These are phyloP conservation scores for Falcunculus frontatus DNA, from an alignment of 2,113 vertebrate genomes.

Conservation along the genomic window DNA sequence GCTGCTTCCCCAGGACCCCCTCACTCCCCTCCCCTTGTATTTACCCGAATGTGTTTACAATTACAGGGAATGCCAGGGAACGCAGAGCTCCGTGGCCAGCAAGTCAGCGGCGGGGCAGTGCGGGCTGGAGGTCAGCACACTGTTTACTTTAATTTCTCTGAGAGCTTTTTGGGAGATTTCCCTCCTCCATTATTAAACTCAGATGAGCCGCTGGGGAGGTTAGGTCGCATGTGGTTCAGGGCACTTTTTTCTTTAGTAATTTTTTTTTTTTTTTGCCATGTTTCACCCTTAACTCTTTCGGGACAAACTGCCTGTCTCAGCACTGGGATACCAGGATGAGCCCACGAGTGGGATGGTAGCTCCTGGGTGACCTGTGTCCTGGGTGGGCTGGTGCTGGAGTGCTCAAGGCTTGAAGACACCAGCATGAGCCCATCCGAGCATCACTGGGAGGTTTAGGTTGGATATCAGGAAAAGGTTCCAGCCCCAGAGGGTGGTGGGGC, in stretches of 20 bases:
- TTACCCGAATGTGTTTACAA: slow-evolving; percentile 57
- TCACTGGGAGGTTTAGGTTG: background rate
- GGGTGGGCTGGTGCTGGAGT: background rate
- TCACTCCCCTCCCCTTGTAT: background rate
- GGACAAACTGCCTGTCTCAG: background rate
- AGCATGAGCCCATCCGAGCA: rapidly evolving
- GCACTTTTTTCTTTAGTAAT: background rate
- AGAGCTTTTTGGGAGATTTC: slow-evolving; percentile 69
- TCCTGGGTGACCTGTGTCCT: background rate
- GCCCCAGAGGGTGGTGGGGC: background rate
- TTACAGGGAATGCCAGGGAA: slow-evolving; percentile 5
- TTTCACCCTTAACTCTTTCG: slow-evolving; percentile 41
- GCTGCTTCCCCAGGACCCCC: background rate
- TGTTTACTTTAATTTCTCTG: slow-evolving; percentile 73
- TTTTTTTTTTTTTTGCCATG: background rate
- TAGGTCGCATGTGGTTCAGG: slow-evolving; percentile 61
- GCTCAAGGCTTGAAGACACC: background rate
- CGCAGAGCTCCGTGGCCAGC: background rate
- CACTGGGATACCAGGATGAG: background rate
- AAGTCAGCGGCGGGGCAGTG: slow-evolving; percentile 47
- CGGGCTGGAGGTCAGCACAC: slow-evolving; percentile 43
- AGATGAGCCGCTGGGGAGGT: slow-evolving; percentile 65
- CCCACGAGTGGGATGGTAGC: background rate
- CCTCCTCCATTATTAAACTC: slow-evolving; percentile 68
- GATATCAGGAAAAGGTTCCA: background rate